Evolutionary conservation across 2,888 invertebrate genomes (phyloP).

Genomic region (Acrobasis suavella): DNA sequence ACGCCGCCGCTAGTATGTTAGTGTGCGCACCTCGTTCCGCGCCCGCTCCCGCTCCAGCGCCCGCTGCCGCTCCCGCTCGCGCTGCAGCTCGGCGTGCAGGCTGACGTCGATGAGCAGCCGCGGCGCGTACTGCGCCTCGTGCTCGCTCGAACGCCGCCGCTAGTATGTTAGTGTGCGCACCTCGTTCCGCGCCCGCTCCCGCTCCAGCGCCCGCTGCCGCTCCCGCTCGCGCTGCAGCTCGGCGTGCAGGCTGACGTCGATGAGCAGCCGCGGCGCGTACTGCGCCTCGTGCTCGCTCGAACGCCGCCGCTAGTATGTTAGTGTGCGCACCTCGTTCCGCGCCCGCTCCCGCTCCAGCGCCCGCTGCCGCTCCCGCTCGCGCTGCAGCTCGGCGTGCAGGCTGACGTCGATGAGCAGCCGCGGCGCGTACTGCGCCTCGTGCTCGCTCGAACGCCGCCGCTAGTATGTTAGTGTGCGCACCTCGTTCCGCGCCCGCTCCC

Average conservation of each 20-base stretch:
- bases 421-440: constrained; percentile 92
- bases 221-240: constrained; percentile 65
- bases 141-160: no score
- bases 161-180: no score
- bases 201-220: no score
- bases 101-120: constrained; percentile 89
- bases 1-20: no score
- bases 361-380: constrained; percentile 80
- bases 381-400: constrained; percentile 83
- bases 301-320: no score
- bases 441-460: constrained; percentile 73
- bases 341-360: constrained; percentile 37
- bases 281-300: no score
- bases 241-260: constrained; percentile 85
- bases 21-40: constrained; percentile 44
- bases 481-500: constrained; percentile 83
- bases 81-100: constrained; percentile 83
- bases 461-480: no score
- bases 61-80: constrained; percentile 80
- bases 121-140: no score
- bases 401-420: constrained; percentile 89
- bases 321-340: constrained; percentile 42
- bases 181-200: constrained; percentile 81
- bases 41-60: constrained; percentile 42
- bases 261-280: constrained; percentile 89